Evolutionary conservation across 1,140 invertebrate genomes (phyloP), one percentile per base, ranked within the genome.

Genomic region (Latrodectus geometricus): DNA sequence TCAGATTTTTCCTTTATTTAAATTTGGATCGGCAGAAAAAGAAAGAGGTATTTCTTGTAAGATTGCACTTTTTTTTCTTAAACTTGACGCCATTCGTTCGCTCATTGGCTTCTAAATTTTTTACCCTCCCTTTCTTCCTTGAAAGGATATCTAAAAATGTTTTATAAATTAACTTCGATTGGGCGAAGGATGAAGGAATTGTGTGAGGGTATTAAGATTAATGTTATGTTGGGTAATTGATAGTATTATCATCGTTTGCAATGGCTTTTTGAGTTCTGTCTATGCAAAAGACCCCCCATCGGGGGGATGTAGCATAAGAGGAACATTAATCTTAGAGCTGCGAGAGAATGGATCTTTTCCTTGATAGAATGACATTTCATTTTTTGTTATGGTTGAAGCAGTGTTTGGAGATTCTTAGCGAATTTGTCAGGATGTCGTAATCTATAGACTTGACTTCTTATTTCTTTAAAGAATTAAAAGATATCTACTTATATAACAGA

Each of bases 131-230:
- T 68, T 61, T 21, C 17, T 49, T 70, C 12, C n/a, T 23, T 49
- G 54, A 14, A 74, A 35, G 35, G 17, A 65, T 7, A 49, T 48
- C 20, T 81, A 76, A 84, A 84, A 76, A 84, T 76, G 73, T 61
- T 66, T 84, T 76, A 84, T 84, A 76, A 84, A 84, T 84, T 84
- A 84, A 84, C 72, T 76, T 68, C 49, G 56, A 84, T 75, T 84
- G 54, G 82, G 68, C 75, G 74, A 61, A 1, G 80, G 56, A 61
- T 50, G 21, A 21, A 21, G 35, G 82, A 76, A 74, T 52, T 75
- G 72, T 75, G 48, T 68, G 73, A 61, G 35, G 35, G 79, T 66
- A 84, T 84, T 70, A 84, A 84, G 82, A 84, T 84, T 76, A 84
- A 84, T 84, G 73, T n/a, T 52, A 7, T 7, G 15, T 12, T 17